Conservation (phyloP, 2,797 vertebrate genomes). For the Myotis vivesi region DNA sequence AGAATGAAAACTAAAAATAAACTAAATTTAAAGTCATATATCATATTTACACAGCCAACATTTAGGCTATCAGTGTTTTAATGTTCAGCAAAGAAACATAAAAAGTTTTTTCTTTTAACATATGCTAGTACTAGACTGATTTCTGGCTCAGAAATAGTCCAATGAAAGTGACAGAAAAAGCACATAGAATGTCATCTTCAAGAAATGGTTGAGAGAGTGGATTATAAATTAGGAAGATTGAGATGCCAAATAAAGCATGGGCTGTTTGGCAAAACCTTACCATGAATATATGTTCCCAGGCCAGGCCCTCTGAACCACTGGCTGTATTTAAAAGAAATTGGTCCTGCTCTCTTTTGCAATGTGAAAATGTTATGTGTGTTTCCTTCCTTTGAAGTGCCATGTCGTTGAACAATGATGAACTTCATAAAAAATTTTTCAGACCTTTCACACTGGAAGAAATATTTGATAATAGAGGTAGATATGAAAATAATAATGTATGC, state of each 20-base stretch:
- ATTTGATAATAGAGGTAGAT: not conserved
- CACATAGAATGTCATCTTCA: not conserved
- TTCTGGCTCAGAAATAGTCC: not conserved
- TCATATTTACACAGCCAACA: not conserved
- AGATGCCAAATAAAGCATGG: conserved; percentile 3
- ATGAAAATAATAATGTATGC: not conserved
- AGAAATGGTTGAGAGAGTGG: not conserved
- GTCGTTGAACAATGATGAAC: not conserved
- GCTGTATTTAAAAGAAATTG: not conserved
- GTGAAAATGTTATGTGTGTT: not conserved
- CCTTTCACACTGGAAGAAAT: not conserved
- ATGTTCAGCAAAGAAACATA: not conserved
- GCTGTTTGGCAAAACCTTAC: not conserved
- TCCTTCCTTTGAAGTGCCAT: conserved; percentile 1
- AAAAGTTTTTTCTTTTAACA: not conserved
- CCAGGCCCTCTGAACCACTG: not conserved
- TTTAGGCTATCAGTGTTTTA: not conserved
- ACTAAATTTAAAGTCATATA: not conserved
- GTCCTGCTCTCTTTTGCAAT: not conserved
- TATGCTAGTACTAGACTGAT: not conserved
- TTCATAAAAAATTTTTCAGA: not conserved
- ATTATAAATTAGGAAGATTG: not conserved
- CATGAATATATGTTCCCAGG: not conserved
- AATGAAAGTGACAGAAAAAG: not conserved
- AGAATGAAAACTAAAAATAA: not conserved